Base-by-base conservation (phyloP, 2,888 invertebrate species). In the Drosophila sordidula region DNA sequence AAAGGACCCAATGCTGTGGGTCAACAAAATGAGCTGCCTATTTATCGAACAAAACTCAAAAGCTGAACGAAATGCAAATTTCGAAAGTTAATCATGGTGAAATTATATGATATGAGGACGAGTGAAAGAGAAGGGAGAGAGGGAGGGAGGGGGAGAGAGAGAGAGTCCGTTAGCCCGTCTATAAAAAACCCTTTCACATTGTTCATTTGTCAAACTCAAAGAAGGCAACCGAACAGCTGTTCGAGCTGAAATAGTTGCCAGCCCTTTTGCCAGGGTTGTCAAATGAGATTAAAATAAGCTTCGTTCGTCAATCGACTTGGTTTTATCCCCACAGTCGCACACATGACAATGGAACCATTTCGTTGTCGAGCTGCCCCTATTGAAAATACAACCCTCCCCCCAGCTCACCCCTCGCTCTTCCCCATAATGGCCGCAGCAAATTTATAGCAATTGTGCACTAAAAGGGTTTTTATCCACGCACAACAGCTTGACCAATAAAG, bases 381-480 rank as follows among this genome's bases (percentile, higher is more conserved):
- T 26, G 22, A 52, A 52, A 52, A 41, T 42, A 41, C 18, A 32
- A 5, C 47, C 29, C 12, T 6, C 11, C 6, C 36, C 29, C 12
- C n/a, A n/a, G 6, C 6, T 5, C 39, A 11, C 6, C 12, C 11
- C 25, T 22, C 29, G 22, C 32, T 8, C 44, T 11, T 22, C 51
- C 59, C 58, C 55, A 67, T 83, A 88, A 83, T 86, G 69, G 87
- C 77, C 78, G 74, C 84, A 72, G 77, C 81, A 81, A 87, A 87
- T 87, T 87, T 87, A 87, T 89, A 89, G 87, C 90, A 89, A 89
- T 87, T 89, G 87, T 89, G 87, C 89, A 87, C 82, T 89, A 87
- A 87, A 90, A 87, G 87, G 87, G 90, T 87, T 87, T 90, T 90
- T 89, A 87, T 87, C 90, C 90, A 89, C 87, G 89, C 89, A 87